Percentiles rank a stretch among this genome's conserved stretches.
These are phyloP conservation scores for Lamprotornis superbus DNA, from an alignment of 2,113 vertebrate species.

Conservation along the genomic window DNA sequence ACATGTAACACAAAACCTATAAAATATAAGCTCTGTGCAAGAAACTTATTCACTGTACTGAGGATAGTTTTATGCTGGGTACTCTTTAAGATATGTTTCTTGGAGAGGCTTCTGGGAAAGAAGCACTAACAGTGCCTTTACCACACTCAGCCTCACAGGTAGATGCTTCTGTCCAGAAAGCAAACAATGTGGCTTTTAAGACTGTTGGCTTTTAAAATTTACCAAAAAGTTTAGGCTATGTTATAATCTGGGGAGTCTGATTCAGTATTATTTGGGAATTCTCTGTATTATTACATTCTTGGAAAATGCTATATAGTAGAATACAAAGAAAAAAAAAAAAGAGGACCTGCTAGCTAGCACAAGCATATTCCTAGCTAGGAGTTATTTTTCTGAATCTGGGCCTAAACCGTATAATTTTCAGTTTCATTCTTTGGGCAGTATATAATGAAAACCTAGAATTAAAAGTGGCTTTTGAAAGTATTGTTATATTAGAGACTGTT, in stretches of 20 bases:
- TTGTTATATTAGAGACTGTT: background rate
- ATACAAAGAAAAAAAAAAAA: background rate
- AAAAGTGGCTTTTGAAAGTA: background rate
- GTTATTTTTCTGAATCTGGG: background rate
- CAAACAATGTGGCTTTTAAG: background rate
- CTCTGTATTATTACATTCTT: background rate
- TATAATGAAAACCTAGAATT: background rate
- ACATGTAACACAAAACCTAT: background rate
- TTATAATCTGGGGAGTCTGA: background rate
- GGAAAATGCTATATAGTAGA: background rate
- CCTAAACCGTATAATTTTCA: background rate
- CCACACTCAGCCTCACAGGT: background rate
- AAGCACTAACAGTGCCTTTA: background rate
- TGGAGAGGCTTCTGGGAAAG: background rate
- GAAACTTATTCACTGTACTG: background rate
- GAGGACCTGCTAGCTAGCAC: background rate
- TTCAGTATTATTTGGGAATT: background rate
- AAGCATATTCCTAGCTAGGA: background rate
- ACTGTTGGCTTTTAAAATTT: background rate
- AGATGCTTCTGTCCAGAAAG: background rate
- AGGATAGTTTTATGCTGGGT: background rate
- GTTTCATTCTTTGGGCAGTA: background rate
- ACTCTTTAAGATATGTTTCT: background rate
- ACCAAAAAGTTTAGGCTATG: background rate
- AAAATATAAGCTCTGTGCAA: background rate